Evolutionary conservation across 2,113 vertebrate genomes (phyloP).

Genomic region (Sarotherodon lohbergeri): DNA sequence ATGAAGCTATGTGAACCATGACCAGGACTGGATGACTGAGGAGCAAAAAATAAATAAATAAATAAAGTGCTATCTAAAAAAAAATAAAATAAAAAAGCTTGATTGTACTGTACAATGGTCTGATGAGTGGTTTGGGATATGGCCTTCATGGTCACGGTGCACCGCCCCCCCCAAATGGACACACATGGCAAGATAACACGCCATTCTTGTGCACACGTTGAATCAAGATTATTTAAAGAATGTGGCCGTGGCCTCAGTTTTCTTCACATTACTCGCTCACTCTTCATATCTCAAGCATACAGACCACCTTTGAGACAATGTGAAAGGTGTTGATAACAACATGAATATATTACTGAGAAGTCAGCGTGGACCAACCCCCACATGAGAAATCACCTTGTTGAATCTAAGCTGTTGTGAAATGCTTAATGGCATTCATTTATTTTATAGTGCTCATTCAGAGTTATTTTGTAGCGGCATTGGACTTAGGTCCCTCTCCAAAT

Average conservation of each 20-base stretch:
- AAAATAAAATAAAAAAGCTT: not conserved
- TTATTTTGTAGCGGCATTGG: not conserved
- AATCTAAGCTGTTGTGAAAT: not conserved
- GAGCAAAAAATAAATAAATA: not conserved
- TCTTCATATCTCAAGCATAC: conserved; percentile 6
- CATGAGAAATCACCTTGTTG: not conserved
- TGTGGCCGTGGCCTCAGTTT: not conserved
- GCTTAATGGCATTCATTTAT: not conserved
- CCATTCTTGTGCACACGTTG: not conserved
- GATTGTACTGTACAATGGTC: not conserved
- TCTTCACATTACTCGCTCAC: not conserved
- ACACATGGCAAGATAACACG: not conserved
- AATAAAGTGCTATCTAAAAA: not conserved
- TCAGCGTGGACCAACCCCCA: not conserved
- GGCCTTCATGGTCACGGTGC: not conserved
- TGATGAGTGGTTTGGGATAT: not conserved
- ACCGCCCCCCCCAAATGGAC: not conserved
- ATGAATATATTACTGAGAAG: conserved; percentile 10
- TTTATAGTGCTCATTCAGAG: not conserved
- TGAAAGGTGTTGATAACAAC: conserved; percentile 18
- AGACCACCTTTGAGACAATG: conserved; percentile 19
- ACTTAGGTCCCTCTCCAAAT: not conserved
- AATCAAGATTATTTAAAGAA: not conserved
- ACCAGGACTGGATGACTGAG: not conserved
- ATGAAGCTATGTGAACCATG: conserved; percentile 19